These are phyloP conservation scores for Melanotaenia pygmaea DNA, from an alignment of 2,797 vertebrate genomes.

Conservation along the genomic window DNA sequence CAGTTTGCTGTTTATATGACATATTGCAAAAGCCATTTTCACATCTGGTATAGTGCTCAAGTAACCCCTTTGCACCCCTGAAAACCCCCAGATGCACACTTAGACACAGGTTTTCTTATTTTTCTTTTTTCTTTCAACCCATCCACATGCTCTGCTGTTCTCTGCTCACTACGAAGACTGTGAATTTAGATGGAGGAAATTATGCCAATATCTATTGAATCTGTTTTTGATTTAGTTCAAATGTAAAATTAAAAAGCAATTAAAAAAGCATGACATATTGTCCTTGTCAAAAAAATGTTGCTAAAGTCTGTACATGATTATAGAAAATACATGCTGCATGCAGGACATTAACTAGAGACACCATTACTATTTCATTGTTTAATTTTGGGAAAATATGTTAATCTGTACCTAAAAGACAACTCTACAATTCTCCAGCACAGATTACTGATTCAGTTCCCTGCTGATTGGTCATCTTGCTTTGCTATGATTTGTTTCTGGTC, in stretches of 20 bases:
- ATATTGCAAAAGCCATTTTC: constrained; percentile 81
- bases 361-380: constrained; percentile 2
- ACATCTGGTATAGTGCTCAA: constrained; percentile 82
- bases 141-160: neutral
- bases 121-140: constrained; percentile 27
- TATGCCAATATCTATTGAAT: constrained; percentile 5
- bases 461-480: neutral
- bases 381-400: neutral
- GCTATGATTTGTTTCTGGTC: neutral
- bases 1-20: constrained; percentile 78
- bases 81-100: constrained; percentile 46
- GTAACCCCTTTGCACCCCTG: constrained; percentile 36
- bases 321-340: neutral
- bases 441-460: neutral
- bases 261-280: neutral
- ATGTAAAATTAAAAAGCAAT: neutral
- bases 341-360: neutral
- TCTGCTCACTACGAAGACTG: constrained; percentile 8
- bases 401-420: neutral
- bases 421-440: neutral
- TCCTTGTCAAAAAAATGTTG: neutral
- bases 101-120: constrained; percentile 22
- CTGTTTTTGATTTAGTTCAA: constrained; percentile 1
- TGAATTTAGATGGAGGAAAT: constrained; percentile 2
- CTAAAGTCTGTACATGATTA: neutral